Evolutionary conservation across 2,888 invertebrate species (phyloP).

Genomic region (Xestoiulus laeticollis): DNA sequence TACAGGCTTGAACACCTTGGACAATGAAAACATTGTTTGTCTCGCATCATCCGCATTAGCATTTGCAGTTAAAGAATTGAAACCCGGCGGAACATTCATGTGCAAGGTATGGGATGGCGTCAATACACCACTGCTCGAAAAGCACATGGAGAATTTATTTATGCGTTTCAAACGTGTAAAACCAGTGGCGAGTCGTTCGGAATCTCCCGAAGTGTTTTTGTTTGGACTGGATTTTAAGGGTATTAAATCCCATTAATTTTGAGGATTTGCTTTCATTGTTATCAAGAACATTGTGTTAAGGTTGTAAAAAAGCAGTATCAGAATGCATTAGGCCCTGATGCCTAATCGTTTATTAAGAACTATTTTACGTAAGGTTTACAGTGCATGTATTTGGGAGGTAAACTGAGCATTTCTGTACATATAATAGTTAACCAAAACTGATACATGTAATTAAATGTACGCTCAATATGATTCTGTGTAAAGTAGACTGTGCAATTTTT

Average conservation of each 20-base stretch:
- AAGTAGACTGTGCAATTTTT: not conserved
- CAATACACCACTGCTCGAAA: conserved; percentile 35
- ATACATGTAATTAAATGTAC: not conserved
- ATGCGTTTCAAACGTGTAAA: conserved; percentile 59
- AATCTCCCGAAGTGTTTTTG: conserved; percentile 61
- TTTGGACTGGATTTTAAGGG: conserved; percentile 56
- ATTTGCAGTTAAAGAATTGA: conserved; percentile 56
- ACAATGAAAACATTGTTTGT: conserved; percentile 60
- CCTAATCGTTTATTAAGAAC: not conserved
- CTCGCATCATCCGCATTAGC: conserved; percentile 58
- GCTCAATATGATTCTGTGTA: not conserved
- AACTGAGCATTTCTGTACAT: not conserved
- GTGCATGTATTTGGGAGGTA: not conserved
- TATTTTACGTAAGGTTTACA: not conserved
- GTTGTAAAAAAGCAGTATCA: not conserved
- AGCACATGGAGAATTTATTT: conserved; percentile 59
- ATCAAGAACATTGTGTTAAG: not conserved
- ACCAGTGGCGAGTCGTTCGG: conserved; percentile 61
- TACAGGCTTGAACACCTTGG: conserved; percentile 59
- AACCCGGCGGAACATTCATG: conserved; percentile 57
- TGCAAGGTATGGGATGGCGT: conserved; percentile 62
- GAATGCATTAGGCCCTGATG: not conserved
- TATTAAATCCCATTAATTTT: not conserved
- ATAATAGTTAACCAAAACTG: not conserved
- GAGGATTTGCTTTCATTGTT: not conserved